phyloP scores from a whole-genome alignment of 2,113 vertebrate species.

The Daubentonia madagascariensis region DNA sequence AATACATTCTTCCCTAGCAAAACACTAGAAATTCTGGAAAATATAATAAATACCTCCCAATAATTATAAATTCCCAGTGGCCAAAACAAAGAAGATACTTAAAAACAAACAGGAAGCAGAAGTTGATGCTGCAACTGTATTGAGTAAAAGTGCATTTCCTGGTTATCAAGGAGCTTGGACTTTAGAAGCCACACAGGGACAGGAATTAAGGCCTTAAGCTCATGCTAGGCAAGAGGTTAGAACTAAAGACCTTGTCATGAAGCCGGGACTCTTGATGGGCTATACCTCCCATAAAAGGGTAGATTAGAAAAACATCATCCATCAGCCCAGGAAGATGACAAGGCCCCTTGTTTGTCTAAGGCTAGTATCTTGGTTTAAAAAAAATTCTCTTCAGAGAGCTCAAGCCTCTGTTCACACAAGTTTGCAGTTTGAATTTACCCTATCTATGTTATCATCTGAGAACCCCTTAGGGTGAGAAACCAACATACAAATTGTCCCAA shows the following conservation, averaged over 20 bases:
- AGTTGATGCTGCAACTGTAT: too few species aligned
- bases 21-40: background rate
- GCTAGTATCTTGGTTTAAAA: background rate
- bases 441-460: background rate
- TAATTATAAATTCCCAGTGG: background rate
- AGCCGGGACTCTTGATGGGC: background rate
- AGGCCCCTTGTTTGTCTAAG: background rate
- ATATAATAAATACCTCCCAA: background rate
- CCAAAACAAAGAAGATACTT: background rate
- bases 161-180: background rate
- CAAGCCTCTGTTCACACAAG: background rate
- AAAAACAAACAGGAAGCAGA: background rate
- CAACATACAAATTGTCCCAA: background rate
- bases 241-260: background rate
- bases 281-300: background rate
- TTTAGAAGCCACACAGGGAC: background rate
- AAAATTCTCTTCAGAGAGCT: background rate
- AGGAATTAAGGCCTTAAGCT: background rate
- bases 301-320: background rate
- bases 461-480: background rate
- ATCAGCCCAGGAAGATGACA: background rate
- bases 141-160: background rate
- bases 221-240: background rate
- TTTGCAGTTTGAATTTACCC: background rate
- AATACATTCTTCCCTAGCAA: background rate